phyloP scores from a whole-genome alignment of 2,888 invertebrate genomes.

The Drosophila gaucha region DNA sequence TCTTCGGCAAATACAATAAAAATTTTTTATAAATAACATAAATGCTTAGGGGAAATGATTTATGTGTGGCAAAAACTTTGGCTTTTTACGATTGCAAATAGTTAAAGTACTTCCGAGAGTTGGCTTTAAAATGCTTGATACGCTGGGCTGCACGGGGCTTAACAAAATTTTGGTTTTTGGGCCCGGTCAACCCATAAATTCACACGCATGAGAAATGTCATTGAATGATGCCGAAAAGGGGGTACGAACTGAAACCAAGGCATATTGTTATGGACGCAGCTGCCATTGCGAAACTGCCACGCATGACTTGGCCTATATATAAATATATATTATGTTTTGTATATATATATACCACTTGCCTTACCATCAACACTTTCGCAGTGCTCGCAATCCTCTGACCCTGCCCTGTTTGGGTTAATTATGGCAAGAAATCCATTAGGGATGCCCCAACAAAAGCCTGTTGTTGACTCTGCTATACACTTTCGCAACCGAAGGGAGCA shows the following conservation, averaged over 20 bases:
- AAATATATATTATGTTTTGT: conserved; percentile 11
- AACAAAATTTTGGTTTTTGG: conserved; percentile 45
- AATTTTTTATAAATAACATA: conserved; percentile 71
- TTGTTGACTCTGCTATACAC: conserved; percentile 51
- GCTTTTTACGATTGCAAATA: conserved; percentile 64
- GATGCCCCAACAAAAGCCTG: conserved; percentile 25
- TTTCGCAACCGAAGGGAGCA: background rate
- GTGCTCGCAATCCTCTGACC: conserved; percentile 27
- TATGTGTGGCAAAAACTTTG: conserved; percentile 66
- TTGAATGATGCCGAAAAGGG: conserved; percentile 53
- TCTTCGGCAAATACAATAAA: conserved; percentile 59
- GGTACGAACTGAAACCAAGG: background rate
- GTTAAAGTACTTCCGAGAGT: conserved; percentile 60
- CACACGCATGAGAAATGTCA: conserved; percentile 75
- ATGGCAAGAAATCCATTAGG: conserved; percentile 72
- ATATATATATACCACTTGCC: conserved; percentile 6
- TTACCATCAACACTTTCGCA: conserved; percentile 62
- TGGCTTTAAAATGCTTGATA: conserved; percentile 39
- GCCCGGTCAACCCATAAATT: conserved; percentile 61
- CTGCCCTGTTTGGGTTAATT: conserved; percentile 63
- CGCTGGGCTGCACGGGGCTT: conserved; percentile 18
- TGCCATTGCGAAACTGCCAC: conserved; percentile 68
- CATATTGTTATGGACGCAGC: conserved; percentile 69
- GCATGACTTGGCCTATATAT: conserved; percentile 68
- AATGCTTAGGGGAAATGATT: conserved; percentile 76